Percentiles rank a stretch among this genome's conserved stretches.
Evolutionary conservation across 2,113 vertebrate species (phyloP).

Genomic region (Eira barbara): DNA sequence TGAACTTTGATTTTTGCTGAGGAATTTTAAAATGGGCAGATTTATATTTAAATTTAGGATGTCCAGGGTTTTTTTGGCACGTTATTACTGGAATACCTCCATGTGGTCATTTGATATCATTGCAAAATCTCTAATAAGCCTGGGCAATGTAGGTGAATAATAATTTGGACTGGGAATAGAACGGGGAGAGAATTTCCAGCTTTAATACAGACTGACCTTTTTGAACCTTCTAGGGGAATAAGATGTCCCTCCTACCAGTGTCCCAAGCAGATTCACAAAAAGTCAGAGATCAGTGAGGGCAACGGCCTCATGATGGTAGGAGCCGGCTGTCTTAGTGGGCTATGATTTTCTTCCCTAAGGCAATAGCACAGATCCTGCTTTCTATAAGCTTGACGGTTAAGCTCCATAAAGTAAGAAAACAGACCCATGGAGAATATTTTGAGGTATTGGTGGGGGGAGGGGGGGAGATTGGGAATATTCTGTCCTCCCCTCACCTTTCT

Average conservation of each 20-base stretch:
- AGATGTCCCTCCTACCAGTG: not conserved
- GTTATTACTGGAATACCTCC: not conserved
- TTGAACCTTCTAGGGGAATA: not conserved
- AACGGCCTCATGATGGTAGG: rapidly evolving
- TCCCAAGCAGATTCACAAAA: not conserved
- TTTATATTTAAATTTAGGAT: constrained; percentile 46
- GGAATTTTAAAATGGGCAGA: not conserved
- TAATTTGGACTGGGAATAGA: not conserved
- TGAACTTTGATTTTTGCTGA: constrained; percentile 1
- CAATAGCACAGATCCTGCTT: not conserved
- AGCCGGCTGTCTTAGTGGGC: not conserved
- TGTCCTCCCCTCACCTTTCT: not conserved
- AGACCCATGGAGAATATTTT: not conserved
- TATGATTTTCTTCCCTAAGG: not conserved
- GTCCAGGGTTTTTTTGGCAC: not conserved
- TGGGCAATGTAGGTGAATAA: not conserved
- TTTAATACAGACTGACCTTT: not conserved
- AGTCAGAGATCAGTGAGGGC: not conserved
- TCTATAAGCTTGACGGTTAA: not conserved
- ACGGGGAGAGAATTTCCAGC: not conserved
- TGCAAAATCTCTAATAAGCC: not conserved
- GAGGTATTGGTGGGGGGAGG: rapidly evolving
- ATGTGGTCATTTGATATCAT: not conserved
- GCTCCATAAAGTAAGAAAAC: not conserved
- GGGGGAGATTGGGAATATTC: not conserved